Conservation (phyloP, 37 sponge, comb jelly and placozoan species). For the Ephydatia muelleri region DNA sequence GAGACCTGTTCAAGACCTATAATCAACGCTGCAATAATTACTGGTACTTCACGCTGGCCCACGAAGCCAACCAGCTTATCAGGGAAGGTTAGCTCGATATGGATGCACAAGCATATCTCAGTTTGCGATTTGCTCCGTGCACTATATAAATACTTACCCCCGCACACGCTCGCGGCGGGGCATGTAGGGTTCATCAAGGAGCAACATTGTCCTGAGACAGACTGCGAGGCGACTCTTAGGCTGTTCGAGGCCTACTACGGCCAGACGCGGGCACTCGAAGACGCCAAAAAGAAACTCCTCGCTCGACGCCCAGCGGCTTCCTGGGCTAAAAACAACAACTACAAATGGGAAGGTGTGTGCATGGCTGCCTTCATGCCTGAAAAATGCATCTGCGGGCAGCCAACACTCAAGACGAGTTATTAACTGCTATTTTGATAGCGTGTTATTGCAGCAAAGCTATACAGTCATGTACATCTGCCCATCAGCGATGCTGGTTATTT, state of each 20-base stretch:
- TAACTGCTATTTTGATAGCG: too few species aligned
- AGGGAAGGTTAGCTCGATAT: conserved; percentile 12
- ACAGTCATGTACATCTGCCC: too few species aligned
- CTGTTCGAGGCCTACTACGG: conserved; percentile 45
- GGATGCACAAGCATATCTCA: background rate
- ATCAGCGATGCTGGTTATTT: too few species aligned
- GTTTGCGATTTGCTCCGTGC: background rate
- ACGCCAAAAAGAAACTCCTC: conserved; percentile 18
- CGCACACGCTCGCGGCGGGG: too few species aligned
- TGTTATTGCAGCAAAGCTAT: too few species aligned
- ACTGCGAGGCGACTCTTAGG: conserved; percentile 16
- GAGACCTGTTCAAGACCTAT: conserved; percentile 48
- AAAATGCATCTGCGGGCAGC: conserved; percentile 56
- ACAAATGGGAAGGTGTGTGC: conserved; percentile 61
- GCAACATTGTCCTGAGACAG: conserved; percentile 32
- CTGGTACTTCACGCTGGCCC: conserved; percentile 23
- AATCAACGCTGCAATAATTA: conserved; percentile 37
- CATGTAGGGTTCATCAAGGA: conserved; percentile 18
- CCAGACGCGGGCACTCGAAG: conserved; percentile 6
- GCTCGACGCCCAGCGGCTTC: conserved; percentile 9
- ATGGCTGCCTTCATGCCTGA: conserved; percentile 38
- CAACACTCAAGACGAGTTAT: background rate
- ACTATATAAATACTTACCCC: too few species aligned
- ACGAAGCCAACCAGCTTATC: conserved; percentile 53
- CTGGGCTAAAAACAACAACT: conserved; percentile 35